A percentile compares a stretch with the other conserved stretches of the same genome.
Evolutionary conservation across 2,888 invertebrate species (phyloP).

Genomic region (Phoenoteleia sp.): DNA sequence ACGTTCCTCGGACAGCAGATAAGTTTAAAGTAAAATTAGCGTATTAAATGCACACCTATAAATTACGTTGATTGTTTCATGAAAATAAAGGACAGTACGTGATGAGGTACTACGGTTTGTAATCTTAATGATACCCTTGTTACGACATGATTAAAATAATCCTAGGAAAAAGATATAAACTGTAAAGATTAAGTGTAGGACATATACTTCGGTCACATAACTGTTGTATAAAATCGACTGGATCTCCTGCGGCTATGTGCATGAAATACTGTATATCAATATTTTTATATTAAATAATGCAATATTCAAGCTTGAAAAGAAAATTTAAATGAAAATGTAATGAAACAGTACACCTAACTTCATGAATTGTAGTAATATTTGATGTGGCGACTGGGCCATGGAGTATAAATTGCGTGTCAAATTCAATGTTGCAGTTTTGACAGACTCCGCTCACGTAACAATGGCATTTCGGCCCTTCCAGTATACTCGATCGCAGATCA

Average conservation of each 20-base stretch:
- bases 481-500: constrained; percentile 82
- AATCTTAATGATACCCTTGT: constrained; percentile 28
- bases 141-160: background rate
- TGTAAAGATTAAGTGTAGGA: no score
- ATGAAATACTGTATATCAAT: constrained; percentile 21
- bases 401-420: constrained; percentile 81
- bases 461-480: constrained; percentile 73
- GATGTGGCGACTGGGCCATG: constrained; percentile 17
- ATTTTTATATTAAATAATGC: constrained; percentile 24
- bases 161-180: background rate
- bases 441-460: constrained; percentile 80
- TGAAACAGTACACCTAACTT: constrained; percentile 52
- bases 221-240: background rate
- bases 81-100: constrained; percentile 9
- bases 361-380: constrained; percentile 33
- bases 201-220: no score
- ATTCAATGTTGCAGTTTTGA: constrained; percentile 84
- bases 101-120: constrained; percentile 28
- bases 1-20: no score
- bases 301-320: constrained; percentile 21
- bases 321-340: constrained; percentile 57
- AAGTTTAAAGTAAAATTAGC: no score
- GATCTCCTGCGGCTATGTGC: background rate
- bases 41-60: constrained; percentile 10
- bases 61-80: constrained; percentile 17